These are phyloP conservation scores for Goniozus legneri DNA, from an alignment of 1,140 invertebrate genomes.

Conservation along the genomic window DNA sequence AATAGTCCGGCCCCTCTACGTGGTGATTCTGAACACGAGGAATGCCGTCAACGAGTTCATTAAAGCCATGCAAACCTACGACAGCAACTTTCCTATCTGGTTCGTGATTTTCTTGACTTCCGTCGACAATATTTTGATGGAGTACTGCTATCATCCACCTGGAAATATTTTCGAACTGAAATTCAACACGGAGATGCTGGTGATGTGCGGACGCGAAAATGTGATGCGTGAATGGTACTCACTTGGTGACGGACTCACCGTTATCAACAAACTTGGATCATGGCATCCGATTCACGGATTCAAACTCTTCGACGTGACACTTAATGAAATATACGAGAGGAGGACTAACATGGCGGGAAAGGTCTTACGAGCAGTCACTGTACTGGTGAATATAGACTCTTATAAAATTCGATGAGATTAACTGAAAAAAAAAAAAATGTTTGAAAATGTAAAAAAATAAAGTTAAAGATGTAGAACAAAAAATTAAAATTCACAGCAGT, in stretches of 20 bases:
- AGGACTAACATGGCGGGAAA: constrained; percentile 13
- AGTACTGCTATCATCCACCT: constrained; percentile 14
- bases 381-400: constrained; percentile 12
- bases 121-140: not conserved
- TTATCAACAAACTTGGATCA: constrained; percentile 1
- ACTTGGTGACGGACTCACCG: not conserved
- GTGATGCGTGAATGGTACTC: constrained; percentile 26
- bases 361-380: constrained; percentile 12
- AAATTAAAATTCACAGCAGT: no score
- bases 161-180: constrained; percentile 19
- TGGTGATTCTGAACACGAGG: constrained; percentile 18
- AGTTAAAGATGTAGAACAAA: no score
- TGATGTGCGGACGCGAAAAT: constrained; percentile 19
- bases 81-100: constrained; percentile 25
- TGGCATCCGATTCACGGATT: constrained; percentile 1
- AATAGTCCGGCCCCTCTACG: constrained; percentile 19
- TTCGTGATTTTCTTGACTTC: constrained; percentile 24
- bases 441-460: no score
- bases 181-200: constrained; percentile 27
- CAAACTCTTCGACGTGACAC: not conserved
- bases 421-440: no score
- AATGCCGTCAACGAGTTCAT: constrained; percentile 17
- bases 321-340: constrained; percentile 10
- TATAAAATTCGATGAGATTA: no score
- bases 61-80: constrained; percentile 6